Conservation (phyloP, 53 echinoderm and acorn worm genomes). For the Antedon mediterranea region DNA sequence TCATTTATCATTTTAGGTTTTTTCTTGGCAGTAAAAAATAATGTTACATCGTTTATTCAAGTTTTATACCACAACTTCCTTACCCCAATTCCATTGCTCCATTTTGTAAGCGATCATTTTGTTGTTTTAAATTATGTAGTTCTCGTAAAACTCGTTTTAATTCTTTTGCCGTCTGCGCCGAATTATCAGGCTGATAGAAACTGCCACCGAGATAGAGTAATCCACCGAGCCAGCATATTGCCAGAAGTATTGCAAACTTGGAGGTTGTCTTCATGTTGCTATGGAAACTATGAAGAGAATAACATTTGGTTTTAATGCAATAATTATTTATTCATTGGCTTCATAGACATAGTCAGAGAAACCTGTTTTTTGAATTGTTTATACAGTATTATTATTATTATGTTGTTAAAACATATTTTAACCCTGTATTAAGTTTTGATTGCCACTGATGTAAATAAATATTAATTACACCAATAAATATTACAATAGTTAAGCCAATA, state of each 20-base stretch:
- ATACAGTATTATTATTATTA: no score
- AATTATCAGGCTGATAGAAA: constrained; percentile 29
- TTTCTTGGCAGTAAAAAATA: no score
- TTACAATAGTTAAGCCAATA: no score
- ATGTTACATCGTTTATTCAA: no score
- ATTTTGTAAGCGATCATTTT: constrained; percentile 46
- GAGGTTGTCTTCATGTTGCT: constrained; percentile 44
- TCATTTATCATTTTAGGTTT: no score
- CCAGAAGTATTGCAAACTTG: constrained; percentile 40
- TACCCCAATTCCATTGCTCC: constrained; percentile 62
- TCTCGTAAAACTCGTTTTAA: constrained; percentile 37
- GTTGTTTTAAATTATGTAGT: constrained; percentile 38
- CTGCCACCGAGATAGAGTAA: constrained; percentile 44
- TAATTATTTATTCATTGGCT: no score
- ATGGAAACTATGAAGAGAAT: neutral
- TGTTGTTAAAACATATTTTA: no score
- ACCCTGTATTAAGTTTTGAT: no score
- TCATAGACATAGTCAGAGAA: no score
- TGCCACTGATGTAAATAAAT: no score
- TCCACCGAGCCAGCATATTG: constrained; percentile 44
- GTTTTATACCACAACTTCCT: neutral
- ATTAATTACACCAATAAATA: no score
- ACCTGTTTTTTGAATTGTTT: no score
- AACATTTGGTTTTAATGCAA: neutral
- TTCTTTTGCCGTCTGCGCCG: constrained; percentile 16